Conservation (phyloP, 2,113 vertebrate genomes). For the Microtus montanus region DNA sequence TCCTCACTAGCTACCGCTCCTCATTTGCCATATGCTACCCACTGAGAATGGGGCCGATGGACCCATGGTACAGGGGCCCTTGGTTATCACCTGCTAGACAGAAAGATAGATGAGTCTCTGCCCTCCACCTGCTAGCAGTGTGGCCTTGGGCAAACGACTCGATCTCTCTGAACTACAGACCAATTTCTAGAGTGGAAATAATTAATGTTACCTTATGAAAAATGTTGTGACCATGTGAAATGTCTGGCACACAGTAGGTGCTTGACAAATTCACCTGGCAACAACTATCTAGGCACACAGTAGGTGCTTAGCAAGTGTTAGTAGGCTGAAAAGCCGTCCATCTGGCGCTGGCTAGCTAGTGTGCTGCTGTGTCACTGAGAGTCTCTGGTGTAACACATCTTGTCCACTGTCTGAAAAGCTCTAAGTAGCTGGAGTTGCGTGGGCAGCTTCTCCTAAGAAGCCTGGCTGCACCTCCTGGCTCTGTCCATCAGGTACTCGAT, state of each 20-base stretch:
- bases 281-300: neutral
- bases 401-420: neutral
- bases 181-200: neutral
- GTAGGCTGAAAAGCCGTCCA: neutral
- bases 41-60: accelerated
- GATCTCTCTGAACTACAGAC: neutral
- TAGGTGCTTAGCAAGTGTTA: neutral
- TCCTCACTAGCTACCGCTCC: accelerated
- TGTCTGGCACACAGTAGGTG: neutral
- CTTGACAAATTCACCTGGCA: neutral
- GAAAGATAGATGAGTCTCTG: neutral
- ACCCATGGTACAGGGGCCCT: neutral
- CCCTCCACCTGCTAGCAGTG: accelerated
- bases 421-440: neutral
- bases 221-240: neutral
- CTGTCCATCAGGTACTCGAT: neutral
- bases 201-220: neutral
- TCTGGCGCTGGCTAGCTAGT: too few species aligned
- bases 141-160: neutral
- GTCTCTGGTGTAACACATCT: accelerated
- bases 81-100: accelerated
- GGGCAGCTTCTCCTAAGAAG: neutral
- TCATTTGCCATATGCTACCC: neutral
- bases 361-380: neutral
- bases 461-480: neutral